Percentiles rank a stretch among this genome's conserved stretches.
Conservation (phyloP, 2,797 vertebrate species). For the Tauraco hartlaubi region DNA sequence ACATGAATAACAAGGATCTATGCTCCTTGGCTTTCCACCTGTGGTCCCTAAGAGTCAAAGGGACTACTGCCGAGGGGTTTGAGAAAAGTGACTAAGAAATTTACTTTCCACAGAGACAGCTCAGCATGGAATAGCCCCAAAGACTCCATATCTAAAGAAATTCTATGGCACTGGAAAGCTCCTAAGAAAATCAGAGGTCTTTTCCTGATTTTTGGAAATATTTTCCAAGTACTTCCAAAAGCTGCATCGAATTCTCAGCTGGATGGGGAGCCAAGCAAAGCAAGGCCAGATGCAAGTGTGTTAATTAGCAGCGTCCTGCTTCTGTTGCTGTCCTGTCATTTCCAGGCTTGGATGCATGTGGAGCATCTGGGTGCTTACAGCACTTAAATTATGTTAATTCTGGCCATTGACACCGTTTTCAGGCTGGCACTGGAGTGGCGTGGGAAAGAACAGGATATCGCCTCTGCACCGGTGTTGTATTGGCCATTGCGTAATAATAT, state of each 20-base stretch:
- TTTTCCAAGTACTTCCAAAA: conserved; percentile 4
- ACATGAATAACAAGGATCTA: neutral
- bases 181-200: neutral
- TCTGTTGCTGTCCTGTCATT: neutral
- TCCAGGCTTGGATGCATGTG: neutral
- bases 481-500: neutral
- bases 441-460: neutral
- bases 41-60: neutral
- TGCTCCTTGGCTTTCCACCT: neutral
- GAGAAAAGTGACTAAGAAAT: neutral
- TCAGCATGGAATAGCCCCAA: neutral
- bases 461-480: neutral
- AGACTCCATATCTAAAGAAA: neutral
- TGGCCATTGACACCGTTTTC: neutral
- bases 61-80: neutral
- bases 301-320: neutral
- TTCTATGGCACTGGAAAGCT: neutral
- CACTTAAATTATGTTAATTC: neutral
- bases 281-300: neutral
- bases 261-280: neutral
- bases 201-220: neutral
- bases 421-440: accelerated
- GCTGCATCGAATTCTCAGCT: neutral
- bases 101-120: neutral
- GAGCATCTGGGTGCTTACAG: neutral